A percentile compares a stretch with the other conserved stretches of the same genome.
Evolutionary conservation across 1,140 invertebrate species (phyloP).

Genomic region (Drosophila persimilis): DNA sequence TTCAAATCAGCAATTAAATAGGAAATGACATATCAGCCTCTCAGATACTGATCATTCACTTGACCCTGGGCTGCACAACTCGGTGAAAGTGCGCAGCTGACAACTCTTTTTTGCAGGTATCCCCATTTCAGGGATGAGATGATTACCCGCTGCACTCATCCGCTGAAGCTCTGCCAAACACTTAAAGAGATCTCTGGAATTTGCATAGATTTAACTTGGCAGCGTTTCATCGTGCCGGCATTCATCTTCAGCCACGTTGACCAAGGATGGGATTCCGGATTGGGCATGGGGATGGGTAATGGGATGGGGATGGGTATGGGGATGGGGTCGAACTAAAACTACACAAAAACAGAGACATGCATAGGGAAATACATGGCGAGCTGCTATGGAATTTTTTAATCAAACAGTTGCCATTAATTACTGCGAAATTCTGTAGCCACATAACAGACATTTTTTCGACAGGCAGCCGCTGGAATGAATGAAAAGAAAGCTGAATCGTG

Average conservation of each 20-base stretch:
- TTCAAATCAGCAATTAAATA: too few relatives aligned
- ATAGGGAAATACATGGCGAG: neutral
- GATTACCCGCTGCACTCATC: neutral
- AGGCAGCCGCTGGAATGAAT: conserved; percentile 60
- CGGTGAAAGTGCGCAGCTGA: too few relatives aligned
- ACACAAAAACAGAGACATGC: conserved; percentile 11
- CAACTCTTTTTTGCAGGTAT: too few relatives aligned
- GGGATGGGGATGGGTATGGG: neutral
- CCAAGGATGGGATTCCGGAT: neutral
- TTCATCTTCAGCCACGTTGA: too few relatives aligned
- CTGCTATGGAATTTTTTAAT: conserved; percentile 76
- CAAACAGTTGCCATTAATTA: conserved; percentile 82
- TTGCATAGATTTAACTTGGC: conserved; percentile 61
- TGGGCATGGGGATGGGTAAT: neutral
- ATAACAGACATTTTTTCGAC: conserved; percentile 80
- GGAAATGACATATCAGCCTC: too few relatives aligned
- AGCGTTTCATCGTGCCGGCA: too few relatives aligned
- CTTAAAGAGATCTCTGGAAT: conserved; percentile 34
- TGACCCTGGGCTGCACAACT: too few relatives aligned
- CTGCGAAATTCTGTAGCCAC: conserved; percentile 79
- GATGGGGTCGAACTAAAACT: conserved; percentile 21
- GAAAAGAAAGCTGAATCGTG: conserved; percentile 59
- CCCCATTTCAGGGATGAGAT: too few relatives aligned
- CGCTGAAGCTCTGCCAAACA: conserved; percentile 13
- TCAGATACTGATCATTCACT: too few relatives aligned